Evolutionary conservation across 2,888 invertebrate genomes (phyloP), one percentile per base, ranked within the genome.

Genomic region (Polymixis flavicincta): DNA sequence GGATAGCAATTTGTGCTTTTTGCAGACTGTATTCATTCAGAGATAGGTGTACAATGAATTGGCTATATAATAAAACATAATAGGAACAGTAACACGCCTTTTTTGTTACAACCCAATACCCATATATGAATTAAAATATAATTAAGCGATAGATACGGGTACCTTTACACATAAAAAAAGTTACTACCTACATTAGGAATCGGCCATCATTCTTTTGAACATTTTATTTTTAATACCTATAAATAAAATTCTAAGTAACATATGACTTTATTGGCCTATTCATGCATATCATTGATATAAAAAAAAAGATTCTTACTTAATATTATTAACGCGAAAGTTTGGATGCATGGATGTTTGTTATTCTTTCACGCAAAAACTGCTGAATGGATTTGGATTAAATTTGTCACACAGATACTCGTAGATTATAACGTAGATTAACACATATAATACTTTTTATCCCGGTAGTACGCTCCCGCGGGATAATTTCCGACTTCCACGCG

Each of bases 1-100:
- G 22, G 45, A 78, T 57, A 72, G 37, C 78, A 71, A 84, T 78
- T 80, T 74, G 50, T n/a, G 74, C 59, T 84, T 82, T 83, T 86
- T 78, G 67, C 19, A 0, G 19, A 11, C 4, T 59, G 37, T 83
- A 63, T 82, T 76, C 72, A 76, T 82, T 76, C 72, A 76, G 48
- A 76, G 60, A 54, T 73, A 52, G 59, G 19, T 54, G 59, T 32
- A 82, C 42, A 73, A 82, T 71, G 68, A 85, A 71, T 73, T 71
- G 73, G 61, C 64, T 71, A 11, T 59, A 55, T 80, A 57, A 64
- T 72, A 80, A 75, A 60, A 59, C 13, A 81, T 85, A 71, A 81
- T 76, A 52, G 67, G 65, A 63, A 70, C 52, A 64, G 17, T 68
- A 57, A 59, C 54, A 32, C 14, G 9, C 17, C 7, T 69, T 83